Evolutionary conservation across 2,888 invertebrate genomes (phyloP), one percentile per base, ranked within the genome.

Genomic region (Trimorus sp.): DNA sequence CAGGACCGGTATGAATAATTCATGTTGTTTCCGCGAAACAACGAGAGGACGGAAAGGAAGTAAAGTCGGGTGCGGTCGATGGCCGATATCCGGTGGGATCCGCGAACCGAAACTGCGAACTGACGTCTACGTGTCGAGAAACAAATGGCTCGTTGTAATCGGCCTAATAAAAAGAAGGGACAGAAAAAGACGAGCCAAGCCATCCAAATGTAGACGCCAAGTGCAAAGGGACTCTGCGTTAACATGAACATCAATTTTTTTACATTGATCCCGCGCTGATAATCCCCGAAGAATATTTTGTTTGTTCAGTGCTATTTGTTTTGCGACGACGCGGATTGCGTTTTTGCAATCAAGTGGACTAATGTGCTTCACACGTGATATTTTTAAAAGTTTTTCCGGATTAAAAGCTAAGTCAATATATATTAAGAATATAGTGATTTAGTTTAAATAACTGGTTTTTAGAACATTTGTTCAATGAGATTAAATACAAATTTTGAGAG

Each of bases 61-160:
- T 79, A 69, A 73, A 68, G 71, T 69, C 78, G 84, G 85, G 84
- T 78, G 84, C 77, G 84, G 85, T 86, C 86, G 86, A 85, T 84
- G 84, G 81, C 82, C 82, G 82, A 85, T 85, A 85, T 87, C 86
- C 86, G 86, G 85, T 76, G 68, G 36, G 74, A 79, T 82, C 73
- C 80, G 81, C 83, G 86, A 84, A 84, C 84, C 85, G 85, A 79
- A 86, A 86, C 85, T 85, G 63, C 79, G 58, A 82, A 49, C 73
- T 70, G 81, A 83, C 80, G 63, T 71, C 77, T 78, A 77, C 63
- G 60, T 62, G 59, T 66, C 63, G 63, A 70, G 70, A 83, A 84
- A 87, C 82, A 85, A 85, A 84, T 85, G 84, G 81, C 79, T 76
- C 76, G 84, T 82, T 78, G 79, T 82, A 62, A 75, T 78, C 76